Base-by-base conservation (phyloP, 2,113 vertebrate genomes). In the Propithecus coquereli region DNA sequence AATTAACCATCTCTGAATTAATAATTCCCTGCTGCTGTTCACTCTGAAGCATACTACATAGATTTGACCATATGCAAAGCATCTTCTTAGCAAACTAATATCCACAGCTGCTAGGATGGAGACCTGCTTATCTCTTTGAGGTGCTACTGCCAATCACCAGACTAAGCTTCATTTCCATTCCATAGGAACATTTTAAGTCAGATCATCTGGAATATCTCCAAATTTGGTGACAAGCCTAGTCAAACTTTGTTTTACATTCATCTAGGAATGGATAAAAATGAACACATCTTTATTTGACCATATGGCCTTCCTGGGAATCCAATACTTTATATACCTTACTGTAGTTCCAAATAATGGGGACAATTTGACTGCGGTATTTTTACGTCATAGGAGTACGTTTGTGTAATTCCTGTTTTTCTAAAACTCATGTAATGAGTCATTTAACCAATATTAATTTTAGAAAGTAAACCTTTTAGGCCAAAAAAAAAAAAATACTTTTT, bases 361-460 rank as follows among this genome's bases (percentile, higher is more conserved):
- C 30, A 76, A 20, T 90, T 77, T 66, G 76, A 92, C n/a, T 27
- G 23, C 34, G 52, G 10, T 57, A 23, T 77, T 94, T 86, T 80
- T 63, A 68, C 7, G 40, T 84, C 59, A 50, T 30, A 61, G 74
- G 68, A 54, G 9, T 91, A 63, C 20, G n/a, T 82, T 74, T 84
- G 22, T 87, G 20, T 79, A 59, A 66, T 76, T 89, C 16, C 20
- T 87, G 0, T 54, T 96, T 88, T 93, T 82, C 87, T 79, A 83
- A 95, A 92, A 83, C 30, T 77, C 54, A 40, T 27, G 2, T 70
- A 63, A 47, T 85, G 66, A 96, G 37, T 76, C 57, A 91, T 61
- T 93, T 81, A 80, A 45, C 40, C 57, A 86, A 88, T 43, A n/a
- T 50, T 76, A 74, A 91, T 94, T 91, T 94, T 87, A 92, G 76